These are phyloP conservation scores for Ammodytes marinus DNA, from an alignment of 2,113 vertebrate genomes.

Conservation along the genomic window DNA sequence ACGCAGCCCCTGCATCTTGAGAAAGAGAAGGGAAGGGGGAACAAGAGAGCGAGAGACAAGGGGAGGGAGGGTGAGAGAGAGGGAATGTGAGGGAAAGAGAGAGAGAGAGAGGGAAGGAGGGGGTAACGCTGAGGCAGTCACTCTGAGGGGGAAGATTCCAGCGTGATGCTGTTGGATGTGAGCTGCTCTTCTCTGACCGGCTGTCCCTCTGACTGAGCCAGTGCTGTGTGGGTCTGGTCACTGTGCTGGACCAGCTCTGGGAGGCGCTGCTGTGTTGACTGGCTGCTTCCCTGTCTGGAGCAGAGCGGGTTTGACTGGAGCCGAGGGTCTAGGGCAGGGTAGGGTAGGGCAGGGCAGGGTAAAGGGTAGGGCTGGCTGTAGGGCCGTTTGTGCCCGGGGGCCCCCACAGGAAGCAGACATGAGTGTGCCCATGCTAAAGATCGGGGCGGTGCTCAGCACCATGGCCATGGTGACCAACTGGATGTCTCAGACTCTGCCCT, in stretches of 20 bases:
- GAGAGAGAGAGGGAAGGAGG: constrained; percentile 47
- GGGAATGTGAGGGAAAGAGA: constrained; percentile 40
- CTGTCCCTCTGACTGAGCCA: constrained; percentile 57
- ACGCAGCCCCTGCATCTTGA: constrained; percentile 82
- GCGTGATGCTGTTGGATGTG: constrained; percentile 80
- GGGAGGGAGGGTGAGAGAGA: constrained; percentile 31
- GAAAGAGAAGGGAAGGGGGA: constrained; percentile 59
- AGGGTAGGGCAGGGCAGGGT: constrained; percentile 70
- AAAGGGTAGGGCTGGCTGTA: constrained; percentile 67
- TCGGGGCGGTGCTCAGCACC: constrained; percentile 93
- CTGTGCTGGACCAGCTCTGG: constrained; percentile 55
- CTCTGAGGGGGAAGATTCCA: constrained; percentile 78
- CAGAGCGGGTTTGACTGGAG: constrained; percentile 52
- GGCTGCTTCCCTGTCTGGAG: constrained; percentile 59
- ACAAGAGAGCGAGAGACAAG: constrained; percentile 53
- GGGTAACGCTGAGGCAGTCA: constrained; percentile 74
- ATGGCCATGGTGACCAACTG: constrained; percentile 96
- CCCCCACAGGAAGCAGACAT: constrained; percentile 81
- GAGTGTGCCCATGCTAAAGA: constrained; percentile 92
- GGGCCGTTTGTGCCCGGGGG: constrained; percentile 70
- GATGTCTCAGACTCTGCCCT: constrained; percentile 94
- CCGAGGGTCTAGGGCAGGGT: constrained; percentile 66
- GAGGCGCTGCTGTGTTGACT: constrained; percentile 62
- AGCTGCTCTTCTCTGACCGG: constrained; percentile 68
- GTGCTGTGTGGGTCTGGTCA: constrained; percentile 45